phyloP scores from a whole-genome alignment of 2,888 invertebrate species.

The Synergus itoensis region DNA sequence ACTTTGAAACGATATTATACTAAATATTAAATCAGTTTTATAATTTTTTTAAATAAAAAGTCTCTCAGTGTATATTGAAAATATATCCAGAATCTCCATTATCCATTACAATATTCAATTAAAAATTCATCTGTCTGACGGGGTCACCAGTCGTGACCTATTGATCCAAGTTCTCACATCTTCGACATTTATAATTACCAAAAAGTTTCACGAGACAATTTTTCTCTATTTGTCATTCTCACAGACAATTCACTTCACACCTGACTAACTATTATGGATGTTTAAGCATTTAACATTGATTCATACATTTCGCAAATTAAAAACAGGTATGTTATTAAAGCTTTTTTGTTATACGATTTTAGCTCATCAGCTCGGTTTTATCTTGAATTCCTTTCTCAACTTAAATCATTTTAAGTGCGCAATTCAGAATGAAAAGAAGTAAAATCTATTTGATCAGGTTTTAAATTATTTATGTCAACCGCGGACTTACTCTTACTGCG shows the following conservation, averaged over 20 bases:
- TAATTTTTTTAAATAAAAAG: too few species aligned
- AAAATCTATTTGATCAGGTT: slow-evolving; percentile 4
- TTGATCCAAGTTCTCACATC: background rate
- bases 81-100: background rate
- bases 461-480: slow-evolving; percentile 24
- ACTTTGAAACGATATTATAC: too few species aligned
- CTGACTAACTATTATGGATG: background rate
- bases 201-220: background rate
- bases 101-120: background rate
- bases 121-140: background rate
- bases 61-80: background rate
- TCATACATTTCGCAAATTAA: background rate
- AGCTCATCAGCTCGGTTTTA: background rate
- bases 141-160: background rate
- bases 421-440: background rate
- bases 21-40: too few species aligned
- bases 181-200: background rate
- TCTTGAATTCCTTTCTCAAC: slow-evolving; percentile 4
- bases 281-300: background rate
- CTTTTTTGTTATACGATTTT: background rate
- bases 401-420: slow-evolving; percentile 5
- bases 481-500: background rate
- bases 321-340: too few species aligned
- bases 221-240: background rate
- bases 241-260: background rate